Percentiles rank a stretch among this genome's conserved stretches.
Evolutionary conservation across 1,140 invertebrate species (phyloP).

Genomic region (Episyrphus balteatus): DNA sequence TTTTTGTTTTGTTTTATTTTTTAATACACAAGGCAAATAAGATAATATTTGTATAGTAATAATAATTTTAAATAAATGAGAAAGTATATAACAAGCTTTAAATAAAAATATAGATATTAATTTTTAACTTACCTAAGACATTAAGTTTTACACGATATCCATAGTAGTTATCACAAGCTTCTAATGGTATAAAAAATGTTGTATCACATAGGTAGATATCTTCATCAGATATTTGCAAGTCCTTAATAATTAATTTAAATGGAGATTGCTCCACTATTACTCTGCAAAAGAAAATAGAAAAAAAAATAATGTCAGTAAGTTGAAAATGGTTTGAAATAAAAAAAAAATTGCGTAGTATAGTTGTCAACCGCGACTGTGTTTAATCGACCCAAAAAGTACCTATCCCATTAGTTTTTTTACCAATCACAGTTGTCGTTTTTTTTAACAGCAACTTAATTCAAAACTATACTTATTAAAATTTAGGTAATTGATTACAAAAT

Average conservation of each 20-base stretch:
- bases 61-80: no score
- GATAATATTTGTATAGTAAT: no score
- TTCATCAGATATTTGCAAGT: conserved; percentile 34
- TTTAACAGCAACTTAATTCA: no score
- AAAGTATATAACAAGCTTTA: no score
- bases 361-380: no score
- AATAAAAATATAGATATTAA: not conserved
- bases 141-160: conserved; percentile 33
- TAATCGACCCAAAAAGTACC: no score
- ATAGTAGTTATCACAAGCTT: conserved; percentile 36
- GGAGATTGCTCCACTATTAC: conserved; percentile 31
- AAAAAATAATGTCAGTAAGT: not conserved
- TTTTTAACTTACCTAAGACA: conserved; percentile 28
- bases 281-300: conserved; percentile 14
- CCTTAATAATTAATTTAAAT: conserved; percentile 32
- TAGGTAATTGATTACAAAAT: no score
- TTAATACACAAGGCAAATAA: not conserved
- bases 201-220: conserved; percentile 37
- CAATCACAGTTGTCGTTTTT: no score
- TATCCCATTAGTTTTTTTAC: no score
- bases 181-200: conserved; percentile 36
- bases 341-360: no score
- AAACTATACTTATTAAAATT: no score
- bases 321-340: not conserved
- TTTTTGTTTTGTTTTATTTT: no score